Evolutionary conservation across 2,797 vertebrate genomes (phyloP).

Genomic region (Smutsia gigantea): DNA sequence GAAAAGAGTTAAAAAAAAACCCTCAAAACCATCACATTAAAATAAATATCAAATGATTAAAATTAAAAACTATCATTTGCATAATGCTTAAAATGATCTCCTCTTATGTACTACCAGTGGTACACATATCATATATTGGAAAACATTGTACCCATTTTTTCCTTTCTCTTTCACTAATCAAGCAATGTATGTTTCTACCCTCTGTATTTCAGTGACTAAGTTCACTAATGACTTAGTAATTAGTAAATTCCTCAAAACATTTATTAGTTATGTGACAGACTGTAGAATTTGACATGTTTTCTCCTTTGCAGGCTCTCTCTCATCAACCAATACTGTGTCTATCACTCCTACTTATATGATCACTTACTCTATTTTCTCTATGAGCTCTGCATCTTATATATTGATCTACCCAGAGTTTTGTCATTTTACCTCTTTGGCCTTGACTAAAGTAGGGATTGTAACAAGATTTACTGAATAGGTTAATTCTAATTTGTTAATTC

Average conservation of each 20-base stretch:
- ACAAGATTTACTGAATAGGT: not conserved
- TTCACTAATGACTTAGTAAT: not conserved
- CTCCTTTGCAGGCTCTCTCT: not conserved
- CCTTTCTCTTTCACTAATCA: not conserved
- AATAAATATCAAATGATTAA: too few relatives aligned
- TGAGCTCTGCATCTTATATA: not conserved
- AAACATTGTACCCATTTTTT: not conserved
- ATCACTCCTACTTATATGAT: not conserved
- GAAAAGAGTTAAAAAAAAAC: not conserved
- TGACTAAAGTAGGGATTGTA: not conserved
- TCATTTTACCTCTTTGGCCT: slow-evolving; percentile 7
- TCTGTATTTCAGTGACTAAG: not conserved
- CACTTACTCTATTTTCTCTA: not conserved
- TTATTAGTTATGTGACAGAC: not conserved
- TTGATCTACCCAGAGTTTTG: not conserved
- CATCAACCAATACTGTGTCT: not conserved
- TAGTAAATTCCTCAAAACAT: not conserved
- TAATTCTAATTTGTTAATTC: not conserved
- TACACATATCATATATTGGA: too few relatives aligned
- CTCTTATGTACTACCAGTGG: too few relatives aligned
- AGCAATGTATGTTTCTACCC: not conserved
- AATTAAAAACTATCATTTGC: too few relatives aligned
- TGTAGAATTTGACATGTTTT: not conserved
- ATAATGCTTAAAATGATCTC: too few relatives aligned
- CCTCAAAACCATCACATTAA: too few relatives aligned